Percentiles rank a stretch among this genome's conserved stretches.
These are phyloP conservation scores for Pyrochroa serraticornis DNA, from an alignment of 2,888 invertebrate genomes.

Conservation along the genomic window DNA sequence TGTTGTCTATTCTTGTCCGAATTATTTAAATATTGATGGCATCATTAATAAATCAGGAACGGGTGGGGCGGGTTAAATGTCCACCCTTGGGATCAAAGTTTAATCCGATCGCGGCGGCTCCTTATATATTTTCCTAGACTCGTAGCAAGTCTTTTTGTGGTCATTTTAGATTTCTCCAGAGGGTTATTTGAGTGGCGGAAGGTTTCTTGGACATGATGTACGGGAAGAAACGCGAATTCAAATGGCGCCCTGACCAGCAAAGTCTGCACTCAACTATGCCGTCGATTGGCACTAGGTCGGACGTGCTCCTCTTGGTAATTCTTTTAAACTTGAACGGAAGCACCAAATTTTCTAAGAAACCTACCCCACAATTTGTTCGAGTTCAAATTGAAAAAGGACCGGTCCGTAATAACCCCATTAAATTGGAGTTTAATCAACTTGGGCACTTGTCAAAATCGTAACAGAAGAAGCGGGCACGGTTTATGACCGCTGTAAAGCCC, in stretches of 20 bases:
- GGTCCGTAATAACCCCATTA: conserved; percentile 7
- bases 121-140: conserved; percentile 33
- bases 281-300: conserved; percentile 41
- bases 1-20: too few relatives aligned
- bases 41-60: too few relatives aligned
- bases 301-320: conserved; percentile 43
- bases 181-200: conserved; percentile 35
- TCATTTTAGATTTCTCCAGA: conserved; percentile 42
- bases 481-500: conserved; percentile 42
- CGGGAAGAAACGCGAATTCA: conserved; percentile 47
- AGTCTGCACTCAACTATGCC: conserved; percentile 40
- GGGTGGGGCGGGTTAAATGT: conserved; percentile 4
- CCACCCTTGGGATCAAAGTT: conserved; percentile 34
- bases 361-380: conserved; percentile 7
- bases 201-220: conserved; percentile 48
- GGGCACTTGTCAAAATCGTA: conserved; percentile 44
- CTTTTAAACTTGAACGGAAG: conserved; percentile 24
- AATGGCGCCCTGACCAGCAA: conserved; percentile 38
- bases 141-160: conserved; percentile 37
- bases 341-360: too few relatives aligned
- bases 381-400: conserved; percentile 19
- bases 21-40: too few relatives aligned
- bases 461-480: conserved; percentile 29
- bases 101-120: conserved; percentile 27
- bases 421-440: conserved; percentile 44